Evolutionary conservation across 2,888 invertebrate species (phyloP), one percentile per base, ranked within the genome.

Genomic region (Acronicta psi): DNA sequence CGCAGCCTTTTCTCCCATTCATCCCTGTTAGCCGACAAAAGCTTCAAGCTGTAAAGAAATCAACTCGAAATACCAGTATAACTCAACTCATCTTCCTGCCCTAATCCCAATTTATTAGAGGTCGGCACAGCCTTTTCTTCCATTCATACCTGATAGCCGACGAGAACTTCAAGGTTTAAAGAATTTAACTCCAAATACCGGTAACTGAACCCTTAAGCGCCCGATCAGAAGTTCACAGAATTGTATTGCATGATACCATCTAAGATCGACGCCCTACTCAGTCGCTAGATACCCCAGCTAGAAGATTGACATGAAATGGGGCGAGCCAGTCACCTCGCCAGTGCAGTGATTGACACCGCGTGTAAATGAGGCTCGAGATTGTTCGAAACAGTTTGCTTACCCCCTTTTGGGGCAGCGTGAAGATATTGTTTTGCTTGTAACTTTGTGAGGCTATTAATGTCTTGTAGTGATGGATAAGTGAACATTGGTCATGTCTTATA

Each of bases 241-340:
- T 73, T 73, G 69, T 57, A 40, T 52, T 67, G 43, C 31, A 16
- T 1, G 67, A 68, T 68, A 68, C 7, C 18, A 69, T 69, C 69
- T 69, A 34, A 61, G 65, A 69, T 61, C 56, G 49, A 53, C 63
- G 51, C 62, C 61, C 44, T 43, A 51, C 59, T 31, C 47, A 34
- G 57, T 52, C 55, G 60, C 34, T 45, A 51, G 67, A 68, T 68
- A 51, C 59, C 18, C 34, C 4, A 36, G 14, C 43, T 20, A 52
- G 52, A 58, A 68, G 88, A 88, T 86, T 88, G 88, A 86, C 88
- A 80, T 77, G 78, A 83, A 85, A 88, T 86, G 83, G 82, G 84
- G 80, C 74, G 73, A 80, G 66, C 45, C 45, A 65, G 81, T 80
- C 87, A 83, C 77, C 58, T 73, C 36, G 65, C 64, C 51, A 36